Conservation (phyloP, 2,797 vertebrate genomes). For the Pitangus sulphuratus region DNA sequence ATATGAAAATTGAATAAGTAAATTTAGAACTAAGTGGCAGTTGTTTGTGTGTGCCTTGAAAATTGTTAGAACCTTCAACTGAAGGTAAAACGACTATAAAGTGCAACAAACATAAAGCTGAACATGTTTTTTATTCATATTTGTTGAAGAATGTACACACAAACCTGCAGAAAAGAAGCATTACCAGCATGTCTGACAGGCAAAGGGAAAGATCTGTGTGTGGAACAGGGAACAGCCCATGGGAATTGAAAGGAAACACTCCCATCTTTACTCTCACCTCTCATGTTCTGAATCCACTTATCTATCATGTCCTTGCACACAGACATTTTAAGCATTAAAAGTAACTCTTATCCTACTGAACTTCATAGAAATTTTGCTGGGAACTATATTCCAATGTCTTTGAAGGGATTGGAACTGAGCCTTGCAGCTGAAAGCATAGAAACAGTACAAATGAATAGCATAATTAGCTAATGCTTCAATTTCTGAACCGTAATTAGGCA, state of each 20-base stretch:
- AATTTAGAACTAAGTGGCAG: neutral
- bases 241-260: accelerated
- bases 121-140: neutral
- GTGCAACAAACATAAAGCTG: neutral
- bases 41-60: neutral
- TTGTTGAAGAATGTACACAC: neutral
- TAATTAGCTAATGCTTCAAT: neutral
- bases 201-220: neutral
- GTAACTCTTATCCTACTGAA: neutral
- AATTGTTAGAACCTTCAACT: neutral
- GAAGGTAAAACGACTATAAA: neutral
- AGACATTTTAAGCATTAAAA: neutral
- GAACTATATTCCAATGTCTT: neutral
- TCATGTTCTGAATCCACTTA: neutral
- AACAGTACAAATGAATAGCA: neutral
- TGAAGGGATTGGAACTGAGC: neutral
- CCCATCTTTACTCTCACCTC: neutral
- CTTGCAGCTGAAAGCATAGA: neutral
- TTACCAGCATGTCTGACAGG: neutral
- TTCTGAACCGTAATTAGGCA: neutral
- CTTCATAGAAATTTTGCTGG: neutral
- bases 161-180: neutral
- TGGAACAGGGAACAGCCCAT: neutral
- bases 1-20: neutral
- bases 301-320: neutral